phyloP scores from a whole-genome alignment of 2,113 vertebrate genomes.

The Nematolebias whitei region DNA sequence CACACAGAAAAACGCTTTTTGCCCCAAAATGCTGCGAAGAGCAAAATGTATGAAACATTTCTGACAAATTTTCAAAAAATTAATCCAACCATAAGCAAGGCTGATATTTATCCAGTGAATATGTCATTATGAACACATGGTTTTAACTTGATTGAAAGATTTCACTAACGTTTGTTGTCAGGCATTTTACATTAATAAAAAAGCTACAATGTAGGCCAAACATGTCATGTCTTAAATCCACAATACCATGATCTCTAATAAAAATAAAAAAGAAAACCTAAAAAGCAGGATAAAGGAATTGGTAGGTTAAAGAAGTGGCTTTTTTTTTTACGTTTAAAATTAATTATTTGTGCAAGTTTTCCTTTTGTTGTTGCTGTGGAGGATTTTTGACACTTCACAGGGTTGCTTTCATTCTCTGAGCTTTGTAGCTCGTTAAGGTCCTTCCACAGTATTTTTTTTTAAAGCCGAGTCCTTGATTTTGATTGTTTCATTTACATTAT shows the following conservation, averaged over 20 bases:
- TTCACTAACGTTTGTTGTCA: too few species aligned
- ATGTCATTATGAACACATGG: too few species aligned
- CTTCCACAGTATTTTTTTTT: not conserved
- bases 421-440: not conserved
- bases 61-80: conserved; percentile 7
- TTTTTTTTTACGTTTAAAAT: not conserved
- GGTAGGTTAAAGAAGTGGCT: not conserved
- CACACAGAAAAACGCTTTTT: conserved; percentile 43
- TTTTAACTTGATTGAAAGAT: too few species aligned
- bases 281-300: too few species aligned
- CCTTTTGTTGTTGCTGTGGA: not conserved
- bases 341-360: not conserved
- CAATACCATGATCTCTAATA: too few species aligned
- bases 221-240: too few species aligned
- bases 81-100: conserved; percentile 2
- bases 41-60: conserved; percentile 12
- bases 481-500: not conserved
- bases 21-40: conserved; percentile 32
- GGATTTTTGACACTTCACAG: not conserved
- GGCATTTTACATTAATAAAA: too few species aligned
- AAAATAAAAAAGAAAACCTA: not conserved
- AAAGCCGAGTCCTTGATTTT: not conserved
- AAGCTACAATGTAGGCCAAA: too few species aligned
- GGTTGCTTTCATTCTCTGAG: not conserved
- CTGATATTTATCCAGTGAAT: too few species aligned